Base-by-base conservation (phyloP, 2,797 vertebrate genomes). In the Chiroxiphia lanceolata region DNA sequence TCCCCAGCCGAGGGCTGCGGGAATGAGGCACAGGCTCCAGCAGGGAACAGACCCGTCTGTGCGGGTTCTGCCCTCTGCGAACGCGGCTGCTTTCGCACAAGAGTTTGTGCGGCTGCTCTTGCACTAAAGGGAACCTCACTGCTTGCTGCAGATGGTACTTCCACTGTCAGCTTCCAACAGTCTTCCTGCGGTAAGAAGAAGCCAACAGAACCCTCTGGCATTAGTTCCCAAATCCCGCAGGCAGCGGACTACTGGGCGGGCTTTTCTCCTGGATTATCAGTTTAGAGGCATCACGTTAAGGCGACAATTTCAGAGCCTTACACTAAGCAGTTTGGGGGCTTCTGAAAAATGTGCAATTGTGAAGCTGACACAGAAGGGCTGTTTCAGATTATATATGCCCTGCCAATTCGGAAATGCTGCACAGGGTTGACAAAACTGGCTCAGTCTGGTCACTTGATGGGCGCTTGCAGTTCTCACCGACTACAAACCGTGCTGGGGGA, bases 361-460 rank as follows among this genome's bases (percentile, higher is more conserved):
- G 10, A 68, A 70, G n/a, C 31, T 21, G 25, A 61, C 83, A 34
- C 74, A 11, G 74, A 68, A n/a, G 64, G 8, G 20, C 0, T 42
- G 21, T 48, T 34, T 40, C 22, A 48, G 53, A 20, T 3, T 0
- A 38, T 3, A 31, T 1, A 44, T 0, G 10, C 27, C 5, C 17
- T 1, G 40, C n/a, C 15, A 56, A 57, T 17, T 8, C 1, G 4
- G 31, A 38, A 56, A 57, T 8, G 21, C 16, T 6, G 15, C 31
- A 42, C n/a, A 4, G 2, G 3, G 29, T 1, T 4, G 7, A 14
- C n/a, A 50, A 10, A 50, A 36, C 3, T 53, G 51, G 51, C 51
- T 53, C 29, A 15, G 10, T 11, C 9, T 6, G n/a, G 40, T 16
- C 31, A 13, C 3, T 19, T 42, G n/a, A 44, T 0, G 57, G 42